These are phyloP conservation scores for Hydropsyche betteni DNA, from an alignment of 2,888 invertebrate genomes.

Conservation along the genomic window DNA sequence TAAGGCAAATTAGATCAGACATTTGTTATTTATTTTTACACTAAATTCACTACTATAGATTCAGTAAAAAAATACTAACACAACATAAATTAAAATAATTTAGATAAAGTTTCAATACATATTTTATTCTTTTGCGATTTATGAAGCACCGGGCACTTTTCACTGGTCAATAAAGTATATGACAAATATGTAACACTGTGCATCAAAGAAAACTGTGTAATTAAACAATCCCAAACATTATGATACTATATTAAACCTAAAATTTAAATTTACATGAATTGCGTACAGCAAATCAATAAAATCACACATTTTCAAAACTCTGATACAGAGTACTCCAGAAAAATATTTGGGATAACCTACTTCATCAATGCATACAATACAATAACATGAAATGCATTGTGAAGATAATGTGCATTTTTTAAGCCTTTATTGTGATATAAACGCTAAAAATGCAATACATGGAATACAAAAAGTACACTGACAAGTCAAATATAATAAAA, in stretches of 20 bases:
- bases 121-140: conserved; percentile 11
- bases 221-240: conserved; percentile 2
- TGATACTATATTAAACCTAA: conserved; percentile 29
- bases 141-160: conserved; percentile 26
- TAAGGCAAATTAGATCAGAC: conserved; percentile 51
- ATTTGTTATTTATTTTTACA: conserved; percentile 31
- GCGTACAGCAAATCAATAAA: conserved; percentile 35
- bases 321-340: conserved; percentile 48
- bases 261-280: conserved; percentile 34
- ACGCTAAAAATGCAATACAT: conserved; percentile 48
- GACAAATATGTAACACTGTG: conserved; percentile 19
- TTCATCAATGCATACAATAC: conserved; percentile 6
- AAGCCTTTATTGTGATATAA: conserved; percentile 50
- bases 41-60: conserved; percentile 27
- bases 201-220: conserved; percentile 10
- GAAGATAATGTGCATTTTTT: conserved; percentile 37
- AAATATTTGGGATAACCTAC: conserved; percentile 5
- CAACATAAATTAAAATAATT: conserved; percentile 26
- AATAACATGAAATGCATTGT: conserved; percentile 4
- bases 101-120: conserved; percentile 22
- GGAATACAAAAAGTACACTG: conserved; percentile 23
- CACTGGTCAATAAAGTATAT: conserved; percentile 4
- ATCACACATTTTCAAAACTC: conserved; percentile 40
- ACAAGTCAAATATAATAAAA: conserved; percentile 30
- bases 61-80: conserved; percentile 33